These are phyloP conservation scores for Tinea trinotella DNA, from an alignment of 2,888 invertebrate species.

Conservation along the genomic window DNA sequence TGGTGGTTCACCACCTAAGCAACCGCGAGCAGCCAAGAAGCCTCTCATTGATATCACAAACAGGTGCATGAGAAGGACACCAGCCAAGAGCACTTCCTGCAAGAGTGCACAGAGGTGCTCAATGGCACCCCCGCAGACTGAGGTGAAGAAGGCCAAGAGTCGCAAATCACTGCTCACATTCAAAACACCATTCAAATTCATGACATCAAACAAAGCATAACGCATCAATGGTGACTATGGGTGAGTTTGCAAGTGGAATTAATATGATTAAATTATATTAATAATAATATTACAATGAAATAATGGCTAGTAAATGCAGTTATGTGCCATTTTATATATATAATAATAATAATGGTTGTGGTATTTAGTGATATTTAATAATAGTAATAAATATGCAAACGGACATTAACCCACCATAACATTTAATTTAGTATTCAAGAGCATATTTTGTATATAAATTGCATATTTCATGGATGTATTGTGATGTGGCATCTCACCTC, in stretches of 20 bases:
- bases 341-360: background rate
- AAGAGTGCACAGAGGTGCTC: conserved; percentile 40
- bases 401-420: conserved; percentile 65
- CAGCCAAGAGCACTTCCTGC: conserved; percentile 53
- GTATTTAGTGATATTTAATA: background rate
- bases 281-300: too few species aligned
- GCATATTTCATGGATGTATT: too few species aligned
- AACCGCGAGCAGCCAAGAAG: conserved; percentile 39
- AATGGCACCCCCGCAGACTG: conserved; percentile 35
- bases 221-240: too few species aligned
- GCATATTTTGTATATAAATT: background rate
- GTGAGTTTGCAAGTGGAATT: too few species aligned
- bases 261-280: too few species aligned
- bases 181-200: conserved; percentile 66
- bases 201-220: conserved; percentile 31
- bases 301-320: background rate
- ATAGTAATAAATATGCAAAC: conserved; percentile 30
- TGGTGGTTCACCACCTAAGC: conserved; percentile 60
- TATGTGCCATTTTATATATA: background rate
- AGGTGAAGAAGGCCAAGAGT: conserved; percentile 48
- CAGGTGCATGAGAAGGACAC: conserved; percentile 46
- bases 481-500: too few species aligned
- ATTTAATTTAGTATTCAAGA: conserved; percentile 25
- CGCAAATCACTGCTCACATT: conserved; percentile 57
- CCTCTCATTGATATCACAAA: conserved; percentile 50